Evolutionary conservation across 2,797 vertebrate species (phyloP).

Genomic region (Sciurus carolinensis): DNA sequence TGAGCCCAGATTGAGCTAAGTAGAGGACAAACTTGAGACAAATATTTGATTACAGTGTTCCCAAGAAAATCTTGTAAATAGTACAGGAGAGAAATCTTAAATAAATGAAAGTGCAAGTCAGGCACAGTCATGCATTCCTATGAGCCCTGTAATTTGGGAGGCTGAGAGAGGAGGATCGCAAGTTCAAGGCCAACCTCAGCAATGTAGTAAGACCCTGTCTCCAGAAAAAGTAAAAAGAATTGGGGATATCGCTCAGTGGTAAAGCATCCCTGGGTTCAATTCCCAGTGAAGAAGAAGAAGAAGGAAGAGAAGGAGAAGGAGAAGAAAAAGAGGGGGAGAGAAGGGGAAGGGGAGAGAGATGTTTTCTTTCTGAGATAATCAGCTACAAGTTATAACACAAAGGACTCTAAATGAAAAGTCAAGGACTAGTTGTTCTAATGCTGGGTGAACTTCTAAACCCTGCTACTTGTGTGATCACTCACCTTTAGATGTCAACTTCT

Average conservation of each 20-base stretch:
- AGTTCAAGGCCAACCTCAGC: not conserved
- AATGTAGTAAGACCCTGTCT: no score
- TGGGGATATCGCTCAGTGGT: no score
- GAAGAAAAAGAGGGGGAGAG: no score
- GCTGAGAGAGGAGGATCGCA: not conserved
- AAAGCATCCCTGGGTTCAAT: no score
- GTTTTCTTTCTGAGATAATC: constrained; percentile 10
- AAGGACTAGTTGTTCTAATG: not conserved
- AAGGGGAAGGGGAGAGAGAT: no score
- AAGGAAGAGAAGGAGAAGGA: no score
- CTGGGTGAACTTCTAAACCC: not conserved
- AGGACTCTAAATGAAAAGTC: not conserved
- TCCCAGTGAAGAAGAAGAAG: no score
- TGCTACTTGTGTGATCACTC: not conserved
- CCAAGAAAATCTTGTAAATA: constrained; percentile 28
- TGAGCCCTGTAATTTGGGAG: not conserved
- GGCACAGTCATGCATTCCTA: no score
- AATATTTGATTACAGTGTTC: not conserved
- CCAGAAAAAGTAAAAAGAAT: no score
- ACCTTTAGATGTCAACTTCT: not conserved
- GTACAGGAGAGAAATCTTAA: not conserved
- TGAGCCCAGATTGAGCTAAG: constrained; percentile 18
- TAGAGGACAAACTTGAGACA: constrained; percentile 46
- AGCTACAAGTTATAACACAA: not conserved
- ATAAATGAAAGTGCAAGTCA: not conserved